Conservation (phyloP, 2,113 vertebrate species). For the Paradisaea rubra region DNA sequence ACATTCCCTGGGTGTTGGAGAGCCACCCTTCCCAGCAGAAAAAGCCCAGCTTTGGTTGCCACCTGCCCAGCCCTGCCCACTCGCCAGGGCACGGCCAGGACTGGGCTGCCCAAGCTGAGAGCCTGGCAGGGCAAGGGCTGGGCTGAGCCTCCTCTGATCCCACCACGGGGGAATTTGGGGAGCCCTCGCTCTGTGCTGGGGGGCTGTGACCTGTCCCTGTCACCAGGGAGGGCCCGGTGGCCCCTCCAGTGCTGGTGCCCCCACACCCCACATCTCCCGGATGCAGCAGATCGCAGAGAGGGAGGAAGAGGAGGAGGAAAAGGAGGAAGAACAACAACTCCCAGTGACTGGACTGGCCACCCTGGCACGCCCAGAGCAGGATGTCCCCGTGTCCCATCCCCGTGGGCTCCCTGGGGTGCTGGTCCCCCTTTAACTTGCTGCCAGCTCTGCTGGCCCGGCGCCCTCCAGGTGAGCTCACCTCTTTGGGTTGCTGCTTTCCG, state of each 20-base stretch:
- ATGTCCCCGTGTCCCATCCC: neutral
- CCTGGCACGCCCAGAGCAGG: neutral
- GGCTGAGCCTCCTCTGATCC: neutral
- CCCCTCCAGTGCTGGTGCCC: neutral
- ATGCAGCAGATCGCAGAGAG: neutral
- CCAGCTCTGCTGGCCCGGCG: neutral
- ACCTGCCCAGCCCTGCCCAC: neutral
- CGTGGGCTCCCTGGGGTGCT: neutral
- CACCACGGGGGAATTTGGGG: neutral
- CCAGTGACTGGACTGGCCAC: fast-evolving
- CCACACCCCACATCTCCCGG: neutral
- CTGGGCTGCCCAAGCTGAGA: neutral
- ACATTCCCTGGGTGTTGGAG: neutral
- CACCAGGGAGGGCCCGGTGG: neutral
- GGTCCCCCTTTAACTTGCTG: neutral
- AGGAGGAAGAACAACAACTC: neutral
- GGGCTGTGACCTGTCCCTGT: neutral
- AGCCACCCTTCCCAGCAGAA: neutral
- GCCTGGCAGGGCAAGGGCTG: neutral
- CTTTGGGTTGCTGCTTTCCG: slow-evolving; percentile 89
- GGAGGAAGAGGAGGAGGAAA: neutral
- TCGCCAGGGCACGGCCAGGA: neutral
- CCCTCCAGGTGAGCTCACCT: slow-evolving; percentile 77
- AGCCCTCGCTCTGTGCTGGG: neutral
- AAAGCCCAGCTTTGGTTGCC: neutral